Evolutionary conservation across 2,797 vertebrate species (phyloP).

Genomic region (Gallinago nigripennis): DNA sequence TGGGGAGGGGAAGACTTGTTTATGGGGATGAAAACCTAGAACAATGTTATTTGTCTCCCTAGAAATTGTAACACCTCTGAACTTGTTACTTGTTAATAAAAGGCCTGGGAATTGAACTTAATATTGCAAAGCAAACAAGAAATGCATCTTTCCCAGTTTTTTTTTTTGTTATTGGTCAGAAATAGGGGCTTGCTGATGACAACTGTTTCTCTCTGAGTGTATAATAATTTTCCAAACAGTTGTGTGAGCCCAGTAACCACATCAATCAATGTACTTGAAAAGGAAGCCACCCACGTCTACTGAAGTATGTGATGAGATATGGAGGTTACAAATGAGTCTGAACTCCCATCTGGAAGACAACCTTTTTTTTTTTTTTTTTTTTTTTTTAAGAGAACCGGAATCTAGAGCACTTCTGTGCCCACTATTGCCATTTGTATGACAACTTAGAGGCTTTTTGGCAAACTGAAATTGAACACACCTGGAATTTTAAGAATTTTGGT

Average conservation of each 20-base stretch:
- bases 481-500: neutral
- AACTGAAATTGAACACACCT: neutral
- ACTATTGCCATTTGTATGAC: neutral
- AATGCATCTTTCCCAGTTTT: neutral
- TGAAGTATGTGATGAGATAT: neutral
- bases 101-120: neutral
- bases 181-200: neutral
- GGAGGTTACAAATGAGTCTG: neutral
- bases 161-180: neutral
- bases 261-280: neutral
- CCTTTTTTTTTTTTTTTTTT: neutral
- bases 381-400: neutral
- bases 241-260: neutral
- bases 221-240: neutral
- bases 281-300: neutral
- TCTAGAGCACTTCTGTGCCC: neutral
- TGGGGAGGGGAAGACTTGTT: neutral
- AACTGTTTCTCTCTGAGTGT: neutral
- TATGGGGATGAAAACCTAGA: neutral
- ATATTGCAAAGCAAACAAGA: neutral
- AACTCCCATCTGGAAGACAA: neutral
- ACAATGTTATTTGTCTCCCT: neutral
- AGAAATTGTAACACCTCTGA: neutral
- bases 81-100: neutral
- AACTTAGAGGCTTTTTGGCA: neutral